Percentiles rank a stretch among this genome's conserved stretches.
Conservation (phyloP, 2,113 vertebrate species). For the Peromyscus maniculatus region DNA sequence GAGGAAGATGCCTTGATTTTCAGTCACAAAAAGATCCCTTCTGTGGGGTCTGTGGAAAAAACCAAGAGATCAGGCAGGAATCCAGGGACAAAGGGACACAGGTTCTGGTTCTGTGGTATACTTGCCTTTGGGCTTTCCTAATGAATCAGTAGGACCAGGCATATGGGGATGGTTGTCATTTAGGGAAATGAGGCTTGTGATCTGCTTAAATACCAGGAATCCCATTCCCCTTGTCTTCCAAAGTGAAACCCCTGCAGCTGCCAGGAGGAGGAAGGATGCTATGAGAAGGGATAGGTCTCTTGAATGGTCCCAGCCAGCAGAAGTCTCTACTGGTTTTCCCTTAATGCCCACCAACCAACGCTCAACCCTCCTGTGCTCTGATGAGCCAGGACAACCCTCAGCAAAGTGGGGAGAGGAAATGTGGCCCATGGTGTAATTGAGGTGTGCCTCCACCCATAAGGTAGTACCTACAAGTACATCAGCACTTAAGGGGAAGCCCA, state of each 20-base stretch:
- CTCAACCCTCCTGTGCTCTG: background rate
- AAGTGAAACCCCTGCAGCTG: background rate
- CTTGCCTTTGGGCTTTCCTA: background rate
- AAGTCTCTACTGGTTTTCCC: background rate
- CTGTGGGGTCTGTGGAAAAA: background rate
- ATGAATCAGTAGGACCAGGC: background rate
- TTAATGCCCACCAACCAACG: background rate
- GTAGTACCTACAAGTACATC: background rate
- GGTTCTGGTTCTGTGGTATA: background rate
- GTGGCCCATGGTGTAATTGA: fast-evolving
- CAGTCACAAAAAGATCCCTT: background rate
- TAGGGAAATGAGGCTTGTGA: background rate
- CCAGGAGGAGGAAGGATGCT: background rate
- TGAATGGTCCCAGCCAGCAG: background rate
- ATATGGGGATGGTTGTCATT: fast-evolving
- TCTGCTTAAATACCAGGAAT: background rate
- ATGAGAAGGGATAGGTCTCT: background rate
- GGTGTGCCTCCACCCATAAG: fast-evolving
- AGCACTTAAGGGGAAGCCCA: background rate
- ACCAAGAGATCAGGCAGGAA: background rate
- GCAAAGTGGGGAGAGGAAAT: fast-evolving
- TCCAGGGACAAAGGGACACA: background rate
- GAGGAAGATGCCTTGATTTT: background rate
- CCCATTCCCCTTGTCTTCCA: background rate
- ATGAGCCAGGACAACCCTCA: background rate